phyloP scores from a whole-genome alignment of 2,888 invertebrate species.

The Drosophila siamana region DNA sequence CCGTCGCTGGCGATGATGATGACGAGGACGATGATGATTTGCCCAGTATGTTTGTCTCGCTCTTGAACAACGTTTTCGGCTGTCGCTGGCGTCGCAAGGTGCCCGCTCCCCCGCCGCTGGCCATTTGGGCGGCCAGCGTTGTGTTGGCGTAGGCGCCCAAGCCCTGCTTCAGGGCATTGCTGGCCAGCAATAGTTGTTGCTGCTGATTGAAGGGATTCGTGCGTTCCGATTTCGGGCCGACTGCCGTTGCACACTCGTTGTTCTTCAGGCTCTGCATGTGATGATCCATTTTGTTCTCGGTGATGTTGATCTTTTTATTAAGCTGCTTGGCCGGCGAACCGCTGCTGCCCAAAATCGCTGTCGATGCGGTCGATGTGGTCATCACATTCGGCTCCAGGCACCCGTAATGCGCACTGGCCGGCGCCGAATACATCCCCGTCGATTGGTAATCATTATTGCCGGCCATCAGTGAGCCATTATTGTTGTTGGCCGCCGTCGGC shows the following conservation, averaged over 20 bases:
- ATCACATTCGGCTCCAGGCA: slow-evolving; percentile 77
- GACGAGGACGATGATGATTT: slow-evolving; percentile 36
- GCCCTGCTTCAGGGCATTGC: slow-evolving; percentile 83
- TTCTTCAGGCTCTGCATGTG: slow-evolving; percentile 47
- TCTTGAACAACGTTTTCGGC: slow-evolving; percentile 84
- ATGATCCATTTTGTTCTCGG: slow-evolving; percentile 79
- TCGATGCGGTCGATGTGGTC: slow-evolving; percentile 83
- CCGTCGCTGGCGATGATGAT: slow-evolving; percentile 6
- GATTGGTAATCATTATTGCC: slow-evolving; percentile 79
- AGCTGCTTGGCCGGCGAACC: slow-evolving; percentile 80
- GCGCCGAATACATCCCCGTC: slow-evolving; percentile 85
- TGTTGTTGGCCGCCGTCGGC: slow-evolving; percentile 51
- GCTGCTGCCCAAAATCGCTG: slow-evolving; percentile 58
- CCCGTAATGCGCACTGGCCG: slow-evolving; percentile 85
- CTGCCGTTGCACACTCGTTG: slow-evolving; percentile 49
- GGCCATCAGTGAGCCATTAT: slow-evolving; percentile 51
- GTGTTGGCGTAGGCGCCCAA: slow-evolving; percentile 83
- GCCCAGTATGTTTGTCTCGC: slow-evolving; percentile 84
- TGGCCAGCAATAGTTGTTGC: slow-evolving; percentile 82
- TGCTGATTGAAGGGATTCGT: slow-evolving; percentile 79
- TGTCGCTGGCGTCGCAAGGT: slow-evolving; percentile 84
- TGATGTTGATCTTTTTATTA: slow-evolving; percentile 83
- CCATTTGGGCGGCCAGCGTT: slow-evolving; percentile 80
- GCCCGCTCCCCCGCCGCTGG: slow-evolving; percentile 81
- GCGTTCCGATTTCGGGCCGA: slow-evolving; percentile 49